Evolutionary conservation across 35 echinoderm and acorn worm species (phyloP).

Genomic region (Ptychodera flava): DNA sequence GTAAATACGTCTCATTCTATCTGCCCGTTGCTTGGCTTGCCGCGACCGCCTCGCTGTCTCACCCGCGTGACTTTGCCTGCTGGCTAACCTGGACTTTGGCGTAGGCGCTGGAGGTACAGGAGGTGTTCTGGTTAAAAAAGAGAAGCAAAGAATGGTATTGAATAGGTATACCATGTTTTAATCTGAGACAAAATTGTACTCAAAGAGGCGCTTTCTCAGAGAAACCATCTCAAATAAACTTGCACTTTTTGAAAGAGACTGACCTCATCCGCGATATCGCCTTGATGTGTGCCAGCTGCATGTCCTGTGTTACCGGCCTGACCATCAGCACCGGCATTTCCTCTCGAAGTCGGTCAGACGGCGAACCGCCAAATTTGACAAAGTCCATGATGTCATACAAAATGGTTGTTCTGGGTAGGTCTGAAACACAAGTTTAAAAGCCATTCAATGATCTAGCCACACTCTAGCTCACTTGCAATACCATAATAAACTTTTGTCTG

Average conservation of each 20-base stretch:
- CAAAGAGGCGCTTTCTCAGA: too few relatives aligned
- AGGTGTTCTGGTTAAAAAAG: constrained; percentile 42
- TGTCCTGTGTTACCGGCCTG: constrained; percentile 82
- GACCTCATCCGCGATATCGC: constrained; percentile 93
- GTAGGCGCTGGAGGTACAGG: neutral
- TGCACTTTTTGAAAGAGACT: too few relatives aligned
- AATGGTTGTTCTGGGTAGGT: constrained; percentile 91
- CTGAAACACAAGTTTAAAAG: constrained; percentile 33
- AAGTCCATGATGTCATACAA: constrained; percentile 94
- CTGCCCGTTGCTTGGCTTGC: constrained; percentile 69
- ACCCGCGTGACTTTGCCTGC: constrained; percentile 39
- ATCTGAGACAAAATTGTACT: too few relatives aligned
- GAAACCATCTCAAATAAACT: too few relatives aligned
- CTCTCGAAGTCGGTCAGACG: constrained; percentile 42
- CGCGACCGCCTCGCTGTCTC: constrained; percentile 66
- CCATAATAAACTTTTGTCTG: too few relatives aligned
- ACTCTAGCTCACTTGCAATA: too few relatives aligned
- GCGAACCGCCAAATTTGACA: constrained; percentile 38
- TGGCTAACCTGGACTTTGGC: neutral
- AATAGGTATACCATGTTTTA: too few relatives aligned
- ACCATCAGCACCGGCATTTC: constrained; percentile 68
- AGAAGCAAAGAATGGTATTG: neutral
- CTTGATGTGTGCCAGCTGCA: constrained; percentile 79
- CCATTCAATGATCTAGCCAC: too few relatives aligned
- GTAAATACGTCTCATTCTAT: constrained; percentile 78